Evolutionary conservation across 2,888 invertebrate species (phyloP).

Genomic region (Allacma fusca): DNA sequence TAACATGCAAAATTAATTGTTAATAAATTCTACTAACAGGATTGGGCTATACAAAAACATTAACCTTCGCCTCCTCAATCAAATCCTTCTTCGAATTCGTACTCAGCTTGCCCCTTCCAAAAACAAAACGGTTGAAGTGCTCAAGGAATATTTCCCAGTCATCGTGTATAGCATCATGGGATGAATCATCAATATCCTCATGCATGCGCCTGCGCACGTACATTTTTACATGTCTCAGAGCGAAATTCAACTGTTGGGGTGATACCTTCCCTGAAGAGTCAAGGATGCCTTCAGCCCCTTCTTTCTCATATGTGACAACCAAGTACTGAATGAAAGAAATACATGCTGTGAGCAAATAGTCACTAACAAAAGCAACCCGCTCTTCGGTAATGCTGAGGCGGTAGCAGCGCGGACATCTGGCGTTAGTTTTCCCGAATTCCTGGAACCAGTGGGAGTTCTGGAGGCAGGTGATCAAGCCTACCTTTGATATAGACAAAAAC

Average conservation of each 20-base stretch:
- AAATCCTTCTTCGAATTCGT: conserved; percentile 3
- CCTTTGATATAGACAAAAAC: conserved; percentile 67
- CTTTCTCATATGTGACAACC: conserved; percentile 69
- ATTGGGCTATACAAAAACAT: no score
- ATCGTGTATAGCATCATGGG: conserved; percentile 66
- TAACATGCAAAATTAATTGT: no score
- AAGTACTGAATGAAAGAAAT: conserved; percentile 83
- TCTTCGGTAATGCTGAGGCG: conserved; percentile 83
- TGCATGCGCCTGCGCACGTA: conserved; percentile 68
- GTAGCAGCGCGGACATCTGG: conserved; percentile 87
- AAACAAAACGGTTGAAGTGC: conserved; percentile 74
- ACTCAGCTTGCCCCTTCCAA: background rate
- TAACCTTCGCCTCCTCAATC: background rate
- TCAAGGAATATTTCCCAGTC: conserved; percentile 89
- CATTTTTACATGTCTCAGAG: conserved; percentile 73
- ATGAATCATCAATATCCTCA: conserved; percentile 72
- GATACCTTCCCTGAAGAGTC: conserved; percentile 47
- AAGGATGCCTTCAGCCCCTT: conserved; percentile 67
- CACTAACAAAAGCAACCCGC: conserved; percentile 82
- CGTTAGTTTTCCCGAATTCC: conserved; percentile 79
- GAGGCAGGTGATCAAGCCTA: conserved; percentile 77
- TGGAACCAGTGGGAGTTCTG: conserved; percentile 87
- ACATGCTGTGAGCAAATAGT: conserved; percentile 89
- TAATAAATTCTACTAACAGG: no score
- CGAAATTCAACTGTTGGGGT: conserved; percentile 75